Percentiles rank a stretch among this genome's conserved stretches.
Conservation (phyloP, 2,888 invertebrate genomes). For the Conus canariensis region DNA sequence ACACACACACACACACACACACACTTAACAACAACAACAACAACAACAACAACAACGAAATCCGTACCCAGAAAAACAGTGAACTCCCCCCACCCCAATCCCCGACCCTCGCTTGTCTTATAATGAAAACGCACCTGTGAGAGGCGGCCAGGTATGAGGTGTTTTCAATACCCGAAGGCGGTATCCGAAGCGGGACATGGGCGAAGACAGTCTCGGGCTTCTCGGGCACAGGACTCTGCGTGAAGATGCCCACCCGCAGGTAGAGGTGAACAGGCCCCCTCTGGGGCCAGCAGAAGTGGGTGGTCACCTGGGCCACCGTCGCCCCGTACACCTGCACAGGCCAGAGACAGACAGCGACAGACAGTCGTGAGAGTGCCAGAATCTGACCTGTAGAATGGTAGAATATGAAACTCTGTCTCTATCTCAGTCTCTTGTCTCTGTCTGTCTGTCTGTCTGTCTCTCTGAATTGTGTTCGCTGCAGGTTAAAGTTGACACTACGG, state of each 20-base stretch:
- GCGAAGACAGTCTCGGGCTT: slow-evolving; percentile 76
- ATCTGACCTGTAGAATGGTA: too few relatives aligned
- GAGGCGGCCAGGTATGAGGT: slow-evolving; percentile 74
- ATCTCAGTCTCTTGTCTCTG: too few relatives aligned
- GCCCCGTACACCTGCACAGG: slow-evolving; percentile 28
- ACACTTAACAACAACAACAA: too few relatives aligned
- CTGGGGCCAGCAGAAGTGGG: slow-evolving; percentile 44
- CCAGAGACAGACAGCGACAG: background rate
- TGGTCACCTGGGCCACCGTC: slow-evolving; percentile 34
- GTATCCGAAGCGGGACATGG: slow-evolving; percentile 73
- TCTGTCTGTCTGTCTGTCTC: too few relatives aligned
- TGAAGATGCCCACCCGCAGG: slow-evolving; percentile 37
- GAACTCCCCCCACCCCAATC: background rate
- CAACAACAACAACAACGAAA: background rate
- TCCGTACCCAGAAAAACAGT: background rate
- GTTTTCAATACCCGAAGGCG: slow-evolving; percentile 69
- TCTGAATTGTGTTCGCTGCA: too few relatives aligned
- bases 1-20: slow-evolving; percentile 30
- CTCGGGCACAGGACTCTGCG: slow-evolving; percentile 72
- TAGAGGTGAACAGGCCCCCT: slow-evolving; percentile 36
- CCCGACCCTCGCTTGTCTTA: background rate
- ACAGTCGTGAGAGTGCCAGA: background rate
- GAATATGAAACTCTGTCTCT: too few relatives aligned
- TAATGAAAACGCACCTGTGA: slow-evolving; percentile 66
- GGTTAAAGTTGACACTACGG: too few relatives aligned